Evolutionary conservation across 2,888 invertebrate genomes (phyloP), one percentile per base, ranked within the genome.

Genomic region (Oscheius onirici): DNA sequence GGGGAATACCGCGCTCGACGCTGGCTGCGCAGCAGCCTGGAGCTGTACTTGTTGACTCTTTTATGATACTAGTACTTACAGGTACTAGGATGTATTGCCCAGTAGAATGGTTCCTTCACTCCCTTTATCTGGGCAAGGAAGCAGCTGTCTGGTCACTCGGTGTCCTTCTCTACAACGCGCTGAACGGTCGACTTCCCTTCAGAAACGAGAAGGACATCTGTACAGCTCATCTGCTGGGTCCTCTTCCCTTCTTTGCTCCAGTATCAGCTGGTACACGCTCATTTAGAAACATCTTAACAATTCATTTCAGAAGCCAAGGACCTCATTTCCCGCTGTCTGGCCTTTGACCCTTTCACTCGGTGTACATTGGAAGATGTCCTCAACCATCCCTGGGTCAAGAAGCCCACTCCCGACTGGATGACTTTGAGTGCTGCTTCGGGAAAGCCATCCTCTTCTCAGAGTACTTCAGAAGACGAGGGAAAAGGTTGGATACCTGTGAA

Each of bases 61-160:
- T 34, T 8, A 34, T n/a, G n/a, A n/a, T n/a, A n/a, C n/a, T n/a
- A n/a, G n/a, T n/a, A n/a, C 13, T 57, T 79, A 66, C 60, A 78
- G 81, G 83, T 24, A 85, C 85, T 17, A 76, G 84, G 6, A 74
- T 85, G 43, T 86, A 86, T 68, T 84, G 84, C 71, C 84, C 85
- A 8, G 86, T 86, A 20, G 86, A 86, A 74, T 86, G 85, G 85
- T 86, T 86, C 73, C 74, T 84, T 8, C 84, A 84, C 71, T 83
- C 83, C 28, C 71, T 86, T 26, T 86, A 86, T 73, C 71, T 86
- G 54, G 86, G 86, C 46, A 75, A 77, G 60, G 86, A 86, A 74
- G 86, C 86, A 8, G 82, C 86, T 22, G 85, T 86, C 46, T 86
- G 86, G 86, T 85, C 84, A 10, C 73, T 86, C 60, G 86, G 86